Base-by-base conservation (phyloP, 2,113 vertebrate species). In the Tychaedon coryphoeus region DNA sequence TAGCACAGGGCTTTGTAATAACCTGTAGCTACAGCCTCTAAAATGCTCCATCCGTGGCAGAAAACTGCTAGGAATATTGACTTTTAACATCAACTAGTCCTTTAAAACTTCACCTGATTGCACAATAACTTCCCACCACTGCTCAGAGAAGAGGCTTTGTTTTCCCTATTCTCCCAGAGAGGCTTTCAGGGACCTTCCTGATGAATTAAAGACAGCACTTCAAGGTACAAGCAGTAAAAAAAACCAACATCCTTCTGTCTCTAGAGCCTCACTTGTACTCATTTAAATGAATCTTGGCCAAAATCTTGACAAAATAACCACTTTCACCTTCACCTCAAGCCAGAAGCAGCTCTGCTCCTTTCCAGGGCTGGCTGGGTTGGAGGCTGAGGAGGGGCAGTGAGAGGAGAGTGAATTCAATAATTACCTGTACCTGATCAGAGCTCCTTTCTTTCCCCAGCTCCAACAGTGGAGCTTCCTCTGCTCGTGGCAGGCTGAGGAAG, bases 401-500 rank as follows among this genome's bases (percentile, higher is more conserved):
- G 29, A 34, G 58, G 7, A 42, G 43, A 10, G 6, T 25, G 62
- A 48, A 25, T 70, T 70, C 13, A 31, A 87, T 25, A 25, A 57
- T 48, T 50, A 7, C 10, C 14, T 33, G 4, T 6, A 23, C 18
- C 48, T 72, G 22, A 16, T 4, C 14, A 25, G 40, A 19, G 12
- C 3, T 57, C 8, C 1, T 15, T 54, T 25, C 47, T 50, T 31
- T n/a, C 4, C 72, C 43, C 62, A 71, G 8, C 14, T 50, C 43
- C 53, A 38, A 1, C 0, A 40, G 38, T 1, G 5, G 19, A 53
- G 66, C 10, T 71, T 66, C 7, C 61, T 43, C 3, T 53, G 28
- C 26, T 50, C 12, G 0, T 2, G 25, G 24, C 20, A 73, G 50
- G n/a, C 36, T 51, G 61, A 80, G 73, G 38, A 62, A 64, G 40